Base-by-base conservation (phyloP, 1,140 invertebrate genomes). In the Helicoverpa zea region DNA sequence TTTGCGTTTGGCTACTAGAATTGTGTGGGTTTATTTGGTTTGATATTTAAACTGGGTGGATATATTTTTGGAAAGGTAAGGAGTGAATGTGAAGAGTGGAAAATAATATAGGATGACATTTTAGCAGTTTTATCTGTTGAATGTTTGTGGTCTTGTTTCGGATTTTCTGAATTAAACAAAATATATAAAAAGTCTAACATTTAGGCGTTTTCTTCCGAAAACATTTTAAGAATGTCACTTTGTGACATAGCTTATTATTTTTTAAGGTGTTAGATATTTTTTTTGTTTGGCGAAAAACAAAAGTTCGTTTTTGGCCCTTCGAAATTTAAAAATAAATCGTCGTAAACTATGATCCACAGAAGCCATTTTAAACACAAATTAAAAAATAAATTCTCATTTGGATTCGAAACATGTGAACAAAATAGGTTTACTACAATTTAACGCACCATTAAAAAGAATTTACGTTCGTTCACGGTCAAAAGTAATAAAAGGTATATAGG, bases 401-500 rank as follows among this genome's bases (percentile, higher is more conserved):
- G 56, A 56, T 18, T 9, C 23, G 16, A 16, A 52, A 61, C 61
- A 52, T 64, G 59, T 64, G 47, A 63, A 3, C 16, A 9, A 59
- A 47, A 23, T 7, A 64, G 64, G 9, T 54, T 11, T 10, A 43
- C 9, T 51, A 16, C 74, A 29, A 76, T 76, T 58, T 76, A 76
- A 76, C 52, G 23, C 13, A 51, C 59, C 47, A 77, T 64, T 47
- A 43, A 64, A 77, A 30, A 16, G 49, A 54, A 64, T 77, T 77
- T 64, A 64, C 59, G 74, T 52, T 77, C 23, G 51, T 64, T 63
- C 11, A 56, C 43, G 59, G 59, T 64, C 59, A 77, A 77, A 61
- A 30, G 74, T 52, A 77, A 66, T 77, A 77, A 77, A 77, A 76
- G 14, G 58, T 16, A 30, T 12, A 14, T n/a, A n/a, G n/a, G 23